Conservation (phyloP, 2,888 invertebrate genomes). For the Dioctria linearis region DNA sequence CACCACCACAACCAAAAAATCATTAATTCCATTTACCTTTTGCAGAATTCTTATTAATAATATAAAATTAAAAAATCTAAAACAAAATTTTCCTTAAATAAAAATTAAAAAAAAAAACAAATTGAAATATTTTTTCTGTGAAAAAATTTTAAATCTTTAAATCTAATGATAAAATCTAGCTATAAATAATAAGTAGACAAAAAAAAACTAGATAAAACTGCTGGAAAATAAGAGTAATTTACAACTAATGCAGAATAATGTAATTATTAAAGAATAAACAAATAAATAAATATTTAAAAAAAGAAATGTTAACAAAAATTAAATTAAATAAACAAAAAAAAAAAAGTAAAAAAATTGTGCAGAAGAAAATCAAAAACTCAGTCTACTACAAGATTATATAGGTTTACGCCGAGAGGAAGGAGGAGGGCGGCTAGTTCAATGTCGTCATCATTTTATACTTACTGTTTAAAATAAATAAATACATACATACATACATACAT, state of each 20-base stretch:
- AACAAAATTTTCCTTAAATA: conserved; percentile 35
- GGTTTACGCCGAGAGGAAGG: conserved; percentile 9
- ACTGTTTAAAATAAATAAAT: conserved; percentile 23
- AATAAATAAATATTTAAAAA: conserved; percentile 26
- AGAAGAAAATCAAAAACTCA: conserved; percentile 32
- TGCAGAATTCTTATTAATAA: conserved; percentile 4
- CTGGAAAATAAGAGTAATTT: conserved; percentile 1
- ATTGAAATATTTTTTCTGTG: conserved; percentile 38
- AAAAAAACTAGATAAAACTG: background rate
- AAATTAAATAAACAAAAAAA: background rate
- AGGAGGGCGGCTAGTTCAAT: conserved; percentile 9
- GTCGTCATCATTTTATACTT: conserved; percentile 49
- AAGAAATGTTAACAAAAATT: conserved; percentile 19
- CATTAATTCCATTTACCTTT: background rate
- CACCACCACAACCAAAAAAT: too few relatives aligned
- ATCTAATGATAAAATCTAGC: conserved; percentile 13
- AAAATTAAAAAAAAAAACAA: conserved; percentile 15
- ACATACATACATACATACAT: background rate
- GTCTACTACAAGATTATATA: conserved; percentile 19
- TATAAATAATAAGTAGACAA: conserved; percentile 1
- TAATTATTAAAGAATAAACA: conserved; percentile 21
- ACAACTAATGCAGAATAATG: background rate
- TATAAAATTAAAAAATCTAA: background rate
- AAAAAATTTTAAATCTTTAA: conserved; percentile 42
- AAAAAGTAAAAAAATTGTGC: conserved; percentile 8